A percentile compares a stretch with the other conserved stretches of the same genome.
phyloP scores from a whole-genome alignment of 1,140 invertebrate genomes.

The fruit fly (Drosophila melanogaster) region Release_6_plus_ISO1_MT NT_033777.3:23618001-23618500 shows the following conservation, averaged over 20 bases:
- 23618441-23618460: conserved; percentile 33
- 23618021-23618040: conserved; percentile 18
- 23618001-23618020: conserved; percentile 25
- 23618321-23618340: conserved; percentile 79
- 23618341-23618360: conserved; percentile 56
- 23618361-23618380: conserved; percentile 50
- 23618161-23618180: conserved; percentile 66
- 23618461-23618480: conserved; percentile 37
- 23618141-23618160: conserved; percentile 77
- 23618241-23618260: conserved; percentile 34
- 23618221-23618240: conserved; percentile 36
- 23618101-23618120: background rate
- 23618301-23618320: conserved; percentile 46
- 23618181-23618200: conserved; percentile 65
- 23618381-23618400: conserved; percentile 47
- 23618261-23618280: background rate
- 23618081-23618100: conserved; percentile 33
- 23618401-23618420: conserved; percentile 2
- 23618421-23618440: background rate
- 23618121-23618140: conserved; percentile 6
- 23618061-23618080: conserved; percentile 78
- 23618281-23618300: conserved; percentile 11
- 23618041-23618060: conserved; percentile 57
- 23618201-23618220: conserved; percentile 62
- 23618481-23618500: conserved; percentile 1